Evolutionary conservation across 2,888 invertebrate species (phyloP).

Genomic region (Trachelus iudaicus): DNA sequence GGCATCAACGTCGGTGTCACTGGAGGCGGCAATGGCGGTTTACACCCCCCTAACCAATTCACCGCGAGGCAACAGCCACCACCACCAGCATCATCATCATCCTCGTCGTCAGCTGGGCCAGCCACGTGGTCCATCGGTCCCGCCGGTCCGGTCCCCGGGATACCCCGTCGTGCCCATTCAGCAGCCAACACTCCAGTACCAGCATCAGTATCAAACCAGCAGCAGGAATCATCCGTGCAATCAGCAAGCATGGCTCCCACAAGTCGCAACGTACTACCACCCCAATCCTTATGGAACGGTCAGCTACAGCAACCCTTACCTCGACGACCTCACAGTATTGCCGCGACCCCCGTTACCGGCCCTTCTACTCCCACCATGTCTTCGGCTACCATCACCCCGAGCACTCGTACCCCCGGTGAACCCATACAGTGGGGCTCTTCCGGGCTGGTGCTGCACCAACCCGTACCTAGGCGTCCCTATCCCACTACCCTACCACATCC

Average conservation of each 20-base stretch:
- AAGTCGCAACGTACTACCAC: conserved; percentile 54
- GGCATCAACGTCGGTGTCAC: conserved; percentile 70
- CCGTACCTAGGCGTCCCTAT: conserved; percentile 59
- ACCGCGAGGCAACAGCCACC: conserved; percentile 39
- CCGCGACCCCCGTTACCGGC: conserved; percentile 64
- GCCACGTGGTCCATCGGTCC: conserved; percentile 36
- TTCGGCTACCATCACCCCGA: conserved; percentile 35
- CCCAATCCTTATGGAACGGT: conserved; percentile 62
- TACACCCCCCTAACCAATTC: conserved; percentile 46
- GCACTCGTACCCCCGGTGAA: conserved; percentile 51
- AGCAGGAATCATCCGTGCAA: conserved; percentile 19
- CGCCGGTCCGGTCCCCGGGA: conserved; percentile 24
- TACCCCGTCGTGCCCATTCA: conserved; percentile 42
- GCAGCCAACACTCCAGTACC: conserved; percentile 54
- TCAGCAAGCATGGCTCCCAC: conserved; percentile 25
- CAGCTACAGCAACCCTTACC: conserved; percentile 56
- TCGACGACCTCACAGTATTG: conserved; percentile 74
- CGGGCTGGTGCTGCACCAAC: conserved; percentile 61
- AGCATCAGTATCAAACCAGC: conserved; percentile 34
- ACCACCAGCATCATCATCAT: conserved; percentile 23
- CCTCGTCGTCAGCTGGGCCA: conserved; percentile 26
- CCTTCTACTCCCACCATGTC: conserved; percentile 38
- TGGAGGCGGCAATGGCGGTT: conserved; percentile 51
- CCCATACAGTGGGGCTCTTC: conserved; percentile 62
- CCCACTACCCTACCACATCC: conserved; percentile 69